These are phyloP conservation scores for Myotis pilosus DNA, from an alignment of 2,797 vertebrate species.

Conservation along the genomic window DNA sequence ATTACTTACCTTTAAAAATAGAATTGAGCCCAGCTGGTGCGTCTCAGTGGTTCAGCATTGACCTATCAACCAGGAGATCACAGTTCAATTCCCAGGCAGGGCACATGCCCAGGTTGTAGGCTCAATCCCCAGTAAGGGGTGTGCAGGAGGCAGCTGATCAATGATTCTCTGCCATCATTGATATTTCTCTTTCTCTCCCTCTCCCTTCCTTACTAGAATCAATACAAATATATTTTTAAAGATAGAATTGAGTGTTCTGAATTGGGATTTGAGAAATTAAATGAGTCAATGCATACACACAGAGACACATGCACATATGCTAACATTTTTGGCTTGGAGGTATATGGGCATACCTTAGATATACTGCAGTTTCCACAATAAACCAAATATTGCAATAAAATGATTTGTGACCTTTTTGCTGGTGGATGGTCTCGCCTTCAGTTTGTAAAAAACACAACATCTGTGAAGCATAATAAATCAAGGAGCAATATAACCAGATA, in stretches of 20 bases:
- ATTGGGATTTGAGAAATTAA: background rate
- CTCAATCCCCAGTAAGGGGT: too few relatives aligned
- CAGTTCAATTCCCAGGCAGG: too few relatives aligned
- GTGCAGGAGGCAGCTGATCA: too few relatives aligned
- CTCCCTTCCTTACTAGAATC: too few relatives aligned
- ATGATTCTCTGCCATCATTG: too few relatives aligned
- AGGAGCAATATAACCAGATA: background rate
- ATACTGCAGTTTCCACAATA: background rate
- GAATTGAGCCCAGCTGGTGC: background rate
- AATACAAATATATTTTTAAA: background rate
- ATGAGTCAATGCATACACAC: background rate
- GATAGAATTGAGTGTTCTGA: background rate
- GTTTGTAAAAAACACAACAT: background rate
- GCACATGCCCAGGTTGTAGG: too few relatives aligned
- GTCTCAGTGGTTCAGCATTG: too few relatives aligned
- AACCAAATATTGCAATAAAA: background rate
- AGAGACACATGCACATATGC: background rate
- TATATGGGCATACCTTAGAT: background rate
- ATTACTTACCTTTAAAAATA: slow-evolving; percentile 38
- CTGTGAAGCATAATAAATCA: background rate
- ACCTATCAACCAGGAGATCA: too few relatives aligned
- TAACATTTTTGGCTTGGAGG: background rate
- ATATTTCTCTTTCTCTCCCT: too few relatives aligned
- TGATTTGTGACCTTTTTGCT: background rate
- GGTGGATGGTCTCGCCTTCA: background rate